phyloP scores from a whole-genome alignment of 2,113 vertebrate species.

The Montifringilla adamsi region DNA sequence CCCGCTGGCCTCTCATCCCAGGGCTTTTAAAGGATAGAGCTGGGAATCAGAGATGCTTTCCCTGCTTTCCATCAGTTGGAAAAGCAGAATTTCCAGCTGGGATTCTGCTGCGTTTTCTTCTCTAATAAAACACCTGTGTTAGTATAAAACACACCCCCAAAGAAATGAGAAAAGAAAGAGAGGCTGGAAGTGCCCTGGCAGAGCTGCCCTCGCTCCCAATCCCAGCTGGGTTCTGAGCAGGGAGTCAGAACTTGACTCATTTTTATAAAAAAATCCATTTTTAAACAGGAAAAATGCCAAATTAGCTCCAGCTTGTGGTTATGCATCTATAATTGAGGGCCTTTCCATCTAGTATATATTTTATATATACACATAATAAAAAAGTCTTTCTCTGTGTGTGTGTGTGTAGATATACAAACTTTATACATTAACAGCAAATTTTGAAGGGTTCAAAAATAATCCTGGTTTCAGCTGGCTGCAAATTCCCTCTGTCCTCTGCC shows the following conservation, averaged over 20 bases:
- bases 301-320: background rate
- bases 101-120: background rate
- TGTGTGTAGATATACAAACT: background rate
- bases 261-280: background rate
- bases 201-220: background rate
- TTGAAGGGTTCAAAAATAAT: background rate
- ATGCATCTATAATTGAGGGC: background rate
- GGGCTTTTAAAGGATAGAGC: background rate
- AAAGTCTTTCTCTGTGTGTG: background rate
- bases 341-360: background rate
- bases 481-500: background rate
- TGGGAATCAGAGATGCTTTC: background rate
- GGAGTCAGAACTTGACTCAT: background rate
- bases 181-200: background rate
- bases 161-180: background rate
- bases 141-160: background rate
- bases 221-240: background rate
- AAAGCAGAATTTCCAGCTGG: background rate
- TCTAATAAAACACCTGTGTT: background rate
- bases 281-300: background rate
- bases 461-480: background rate
- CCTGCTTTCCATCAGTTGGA: background rate
- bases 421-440: background rate
- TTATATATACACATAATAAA: slow-evolving; percentile 40
- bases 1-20: background rate